Evolutionary conservation across 2,113 vertebrate species (phyloP).

Genomic region (Vimba vimba): DNA sequence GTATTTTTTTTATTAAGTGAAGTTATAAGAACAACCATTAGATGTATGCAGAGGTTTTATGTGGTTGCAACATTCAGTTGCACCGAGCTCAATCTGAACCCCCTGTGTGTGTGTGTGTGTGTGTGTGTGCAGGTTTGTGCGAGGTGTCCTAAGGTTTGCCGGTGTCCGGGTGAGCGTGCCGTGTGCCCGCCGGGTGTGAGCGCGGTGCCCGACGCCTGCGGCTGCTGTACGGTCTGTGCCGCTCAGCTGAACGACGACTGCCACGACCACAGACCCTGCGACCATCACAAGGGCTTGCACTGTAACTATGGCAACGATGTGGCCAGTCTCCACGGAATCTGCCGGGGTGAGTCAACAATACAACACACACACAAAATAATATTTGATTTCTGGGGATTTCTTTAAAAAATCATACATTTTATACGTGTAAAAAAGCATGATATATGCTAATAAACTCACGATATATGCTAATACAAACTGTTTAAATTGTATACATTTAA

Average conservation of each 20-base stretch:
- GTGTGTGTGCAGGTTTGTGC: slow-evolving; percentile 63
- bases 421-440: neutral
- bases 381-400: neutral
- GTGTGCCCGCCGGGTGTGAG: slow-evolving; percentile 75
- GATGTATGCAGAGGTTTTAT: neutral
- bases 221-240: slow-evolving; percentile 84
- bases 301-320: slow-evolving; percentile 83
- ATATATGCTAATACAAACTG: neutral
- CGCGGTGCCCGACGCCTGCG: slow-evolving; percentile 74
- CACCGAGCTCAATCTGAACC: neutral
- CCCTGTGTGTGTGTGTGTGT: neutral
- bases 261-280: slow-evolving; percentile 74
- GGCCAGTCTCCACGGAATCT: slow-evolving; percentile 76
- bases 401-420: neutral
- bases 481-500: neutral
- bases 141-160: slow-evolving; percentile 65
- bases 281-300: slow-evolving; percentile 82
- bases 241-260: slow-evolving; percentile 84
- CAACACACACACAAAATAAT: neutral
- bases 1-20: too few relatives aligned
- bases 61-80: neutral
- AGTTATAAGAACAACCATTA: neutral
- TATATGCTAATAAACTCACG: neutral
- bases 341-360: slow-evolving; percentile 74
- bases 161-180: slow-evolving; percentile 66